Percentiles rank a stretch among this genome's conserved stretches.
These are phyloP conservation scores for Daubentonia madagascariensis DNA, from an alignment of 2,113 vertebrate species.

Conservation along the genomic window DNA sequence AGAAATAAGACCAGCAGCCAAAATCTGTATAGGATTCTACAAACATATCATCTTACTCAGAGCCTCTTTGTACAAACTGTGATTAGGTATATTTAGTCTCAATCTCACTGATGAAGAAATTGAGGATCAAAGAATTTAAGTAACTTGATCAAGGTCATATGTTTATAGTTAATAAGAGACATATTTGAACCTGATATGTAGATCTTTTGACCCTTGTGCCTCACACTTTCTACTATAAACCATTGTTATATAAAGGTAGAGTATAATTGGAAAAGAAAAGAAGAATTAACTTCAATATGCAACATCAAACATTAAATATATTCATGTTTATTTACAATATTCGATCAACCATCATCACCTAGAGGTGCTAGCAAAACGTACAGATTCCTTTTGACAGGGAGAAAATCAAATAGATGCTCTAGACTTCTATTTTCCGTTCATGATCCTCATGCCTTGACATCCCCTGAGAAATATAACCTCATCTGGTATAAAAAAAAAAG, in stretches of 20 bases:
- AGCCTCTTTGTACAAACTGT: neutral
- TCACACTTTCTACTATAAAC: neutral
- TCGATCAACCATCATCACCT: neutral
- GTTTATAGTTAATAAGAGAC: neutral
- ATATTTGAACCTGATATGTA: neutral
- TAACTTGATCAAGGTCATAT: neutral
- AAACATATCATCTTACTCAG: neutral
- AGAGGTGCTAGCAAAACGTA: neutral
- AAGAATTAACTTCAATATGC: neutral
- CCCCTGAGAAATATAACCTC: neutral
- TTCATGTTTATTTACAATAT: neutral
- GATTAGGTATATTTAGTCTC: neutral
- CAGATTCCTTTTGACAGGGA: neutral
- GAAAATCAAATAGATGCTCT: neutral
- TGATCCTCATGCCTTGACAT: neutral
- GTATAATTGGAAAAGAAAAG: neutral
- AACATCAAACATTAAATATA: neutral
- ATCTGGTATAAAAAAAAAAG: neutral
- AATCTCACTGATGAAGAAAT: neutral
- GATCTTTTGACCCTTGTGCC: neutral
- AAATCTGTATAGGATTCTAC: neutral
- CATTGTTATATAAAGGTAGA: neutral
- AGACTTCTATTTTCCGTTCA: neutral
- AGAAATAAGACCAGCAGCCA: neutral
- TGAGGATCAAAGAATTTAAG: neutral